Percentiles rank a stretch among this genome's conserved stretches.
phyloP scores from a whole-genome alignment of 2,888 invertebrate species.

The Buathra laborator region DNA sequence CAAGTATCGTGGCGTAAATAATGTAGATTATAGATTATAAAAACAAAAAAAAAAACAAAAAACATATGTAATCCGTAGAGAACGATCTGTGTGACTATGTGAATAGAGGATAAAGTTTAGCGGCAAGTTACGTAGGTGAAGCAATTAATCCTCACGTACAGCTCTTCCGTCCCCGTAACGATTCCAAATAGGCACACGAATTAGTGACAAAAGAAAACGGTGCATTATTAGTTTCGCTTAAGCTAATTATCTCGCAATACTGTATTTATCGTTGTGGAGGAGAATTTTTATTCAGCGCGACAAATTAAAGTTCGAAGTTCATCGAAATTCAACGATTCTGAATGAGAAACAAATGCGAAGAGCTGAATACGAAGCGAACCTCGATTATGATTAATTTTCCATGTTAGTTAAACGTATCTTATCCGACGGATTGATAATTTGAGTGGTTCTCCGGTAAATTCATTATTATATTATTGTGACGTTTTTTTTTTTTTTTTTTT shows the following conservation, averaged over 20 bases:
- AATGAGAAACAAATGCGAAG: constrained; percentile 45
- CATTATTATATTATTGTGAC: not conserved
- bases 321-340: constrained; percentile 28
- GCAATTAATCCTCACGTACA: constrained; percentile 71
- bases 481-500: constrained; percentile 7
- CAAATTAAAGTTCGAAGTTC: constrained; percentile 4
- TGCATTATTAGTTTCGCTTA: constrained; percentile 54
- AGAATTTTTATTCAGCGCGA: constrained; percentile 15
- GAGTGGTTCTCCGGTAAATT: constrained; percentile 1
- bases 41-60: constrained; percentile 33
- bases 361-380: constrained; percentile 22
- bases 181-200: constrained; percentile 56
- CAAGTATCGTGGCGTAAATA: constrained; percentile 71
- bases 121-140: constrained; percentile 69
- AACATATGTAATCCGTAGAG: constrained; percentile 80
- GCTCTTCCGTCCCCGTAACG: constrained; percentile 73
- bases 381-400: constrained; percentile 13
- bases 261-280: constrained; percentile 18
- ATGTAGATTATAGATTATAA: constrained; percentile 65
- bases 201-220: constrained; percentile 32
- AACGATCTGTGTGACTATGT: constrained; percentile 83
- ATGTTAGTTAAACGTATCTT: constrained; percentile 4
- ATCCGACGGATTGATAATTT: not conserved
- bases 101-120: constrained; percentile 77
- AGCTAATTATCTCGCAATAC: constrained; percentile 40